Conservation (phyloP, 1,140 invertebrate genomes). For the Drosophila arawakana region DNA sequence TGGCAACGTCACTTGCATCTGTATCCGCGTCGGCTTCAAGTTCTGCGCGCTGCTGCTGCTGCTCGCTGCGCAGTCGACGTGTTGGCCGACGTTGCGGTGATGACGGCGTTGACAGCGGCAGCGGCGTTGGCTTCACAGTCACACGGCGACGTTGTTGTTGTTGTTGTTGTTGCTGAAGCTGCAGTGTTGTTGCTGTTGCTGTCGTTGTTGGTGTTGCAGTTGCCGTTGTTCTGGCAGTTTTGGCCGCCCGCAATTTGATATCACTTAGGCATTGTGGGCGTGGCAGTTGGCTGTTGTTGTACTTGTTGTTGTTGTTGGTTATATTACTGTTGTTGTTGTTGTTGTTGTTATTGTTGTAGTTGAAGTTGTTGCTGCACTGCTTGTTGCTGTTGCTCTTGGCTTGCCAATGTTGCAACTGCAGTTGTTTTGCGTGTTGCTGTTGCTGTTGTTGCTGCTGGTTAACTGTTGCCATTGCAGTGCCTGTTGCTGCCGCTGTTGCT, state of each 20-base stretch:
- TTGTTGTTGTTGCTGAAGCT: constrained; percentile 24
- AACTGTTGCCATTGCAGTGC: constrained; percentile 21
- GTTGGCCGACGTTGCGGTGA: constrained; percentile 37
- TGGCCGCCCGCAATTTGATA: constrained; percentile 57
- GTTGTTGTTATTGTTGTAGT: constrained; percentile 21
- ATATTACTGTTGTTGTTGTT: constrained; percentile 12
- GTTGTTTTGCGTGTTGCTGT: constrained; percentile 37
- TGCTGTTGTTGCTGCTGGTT: constrained; percentile 37
- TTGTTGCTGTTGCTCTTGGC: constrained; percentile 31
- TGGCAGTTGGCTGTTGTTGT: constrained; percentile 33
- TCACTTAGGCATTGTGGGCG: constrained; percentile 56
- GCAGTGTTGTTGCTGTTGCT: constrained; percentile 6
- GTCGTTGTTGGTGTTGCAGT: constrained; percentile 17
- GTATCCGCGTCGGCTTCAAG: constrained; percentile 48
- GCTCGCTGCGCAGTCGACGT: constrained; percentile 50
- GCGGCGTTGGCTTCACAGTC: constrained; percentile 43
- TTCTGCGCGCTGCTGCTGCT: background rate
- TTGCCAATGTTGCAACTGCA: constrained; percentile 60
- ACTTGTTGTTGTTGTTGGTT: constrained; percentile 24
- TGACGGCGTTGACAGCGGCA: background rate
- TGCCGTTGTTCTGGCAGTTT: constrained; percentile 26
- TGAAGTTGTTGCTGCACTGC: constrained; percentile 18
- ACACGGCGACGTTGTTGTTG: constrained; percentile 46
- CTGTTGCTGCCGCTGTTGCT: constrained; percentile 47
- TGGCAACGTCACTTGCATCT: constrained; percentile 73